phyloP scores from a whole-genome alignment of 2,797 vertebrate genomes.

The Eulemur albifrons region DNA sequence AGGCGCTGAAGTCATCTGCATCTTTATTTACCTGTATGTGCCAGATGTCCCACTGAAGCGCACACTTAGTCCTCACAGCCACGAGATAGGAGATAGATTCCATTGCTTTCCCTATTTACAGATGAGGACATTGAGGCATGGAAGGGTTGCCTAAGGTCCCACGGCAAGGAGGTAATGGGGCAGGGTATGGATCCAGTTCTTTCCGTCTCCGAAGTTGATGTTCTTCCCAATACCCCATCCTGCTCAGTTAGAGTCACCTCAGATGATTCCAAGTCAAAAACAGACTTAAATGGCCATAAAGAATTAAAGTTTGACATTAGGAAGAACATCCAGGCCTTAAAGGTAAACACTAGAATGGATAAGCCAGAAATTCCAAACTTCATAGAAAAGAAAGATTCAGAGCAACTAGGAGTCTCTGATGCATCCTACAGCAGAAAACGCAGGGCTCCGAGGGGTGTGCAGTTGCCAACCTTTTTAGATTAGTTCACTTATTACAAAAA shows the following conservation, averaged over 20 bases:
- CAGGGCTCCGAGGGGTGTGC: rapidly evolving
- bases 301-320: neutral
- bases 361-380: neutral
- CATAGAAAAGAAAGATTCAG: neutral
- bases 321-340: neutral
- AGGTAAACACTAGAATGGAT: neutral
- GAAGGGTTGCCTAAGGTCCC: neutral
- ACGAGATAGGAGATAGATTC: neutral
- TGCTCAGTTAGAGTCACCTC: neutral
- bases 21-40: neutral
- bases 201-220: neutral
- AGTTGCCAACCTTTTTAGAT: neutral
- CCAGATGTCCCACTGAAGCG: neutral
- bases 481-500: neutral
- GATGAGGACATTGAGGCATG: neutral
- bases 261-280: neutral
- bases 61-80: neutral
- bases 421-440: neutral
- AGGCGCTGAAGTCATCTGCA: neutral
- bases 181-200: neutral
- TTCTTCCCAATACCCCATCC: neutral
- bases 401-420: neutral
- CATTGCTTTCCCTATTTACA: neutral
- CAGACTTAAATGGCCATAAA: neutral
- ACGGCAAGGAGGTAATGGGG: neutral